Base-by-base conservation (phyloP, 2,797 vertebrate genomes). In the Rhabdomys pumilio region DNA sequence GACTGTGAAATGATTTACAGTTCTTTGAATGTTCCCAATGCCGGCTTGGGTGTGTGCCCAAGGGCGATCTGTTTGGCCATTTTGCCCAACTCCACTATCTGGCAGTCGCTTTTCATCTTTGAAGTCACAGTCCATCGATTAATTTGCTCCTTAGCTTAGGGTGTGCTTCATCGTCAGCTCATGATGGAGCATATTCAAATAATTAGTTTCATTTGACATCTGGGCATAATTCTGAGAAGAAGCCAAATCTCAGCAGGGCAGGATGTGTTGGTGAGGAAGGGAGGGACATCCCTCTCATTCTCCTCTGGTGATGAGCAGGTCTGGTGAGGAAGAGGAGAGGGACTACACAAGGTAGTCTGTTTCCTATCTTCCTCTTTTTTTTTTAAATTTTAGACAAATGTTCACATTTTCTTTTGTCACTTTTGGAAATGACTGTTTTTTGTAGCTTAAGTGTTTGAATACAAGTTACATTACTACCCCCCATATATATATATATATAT, bases 11-110 rank as follows among this genome's bases (percentile, higher is more conserved):
- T 3, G 31, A 72, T 19, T 92, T n/a, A 11, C 8, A 29, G 57
- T 85, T 81, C 81, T 87, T 79, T 81, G 89, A 82, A 61, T 59
- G 69, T n/a, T n/a, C 24, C 38, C 15, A n/a, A 38, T n/a, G 84
- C 26, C 34, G 81, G 20, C 9, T n/a, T 8, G 22, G 31, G 6
- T 26, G 24, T 19, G 31, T 55, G 41, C 47, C 83, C 1, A 44
- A 69, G 53, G 53, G 22, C 47, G 13, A 31, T 24, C 38, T 29
- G 53, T 87, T 44, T 26, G 80, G 59, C 15, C 53, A n/a, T 77
- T 93, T 59, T 8, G 63, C 34, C n/a, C 26, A 93, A 57, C 14
- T 73, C 38, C 1, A 44, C 50, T 81, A 31, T 65, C 55, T 65
- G 19, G 44, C 24, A 90, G 29, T 7, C 26, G 15, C 57, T 29